A percentile compares a stretch with the other conserved stretches of the same genome.
phyloP scores from a whole-genome alignment of 2,797 vertebrate genomes.

The Lutra lutra region DNA sequence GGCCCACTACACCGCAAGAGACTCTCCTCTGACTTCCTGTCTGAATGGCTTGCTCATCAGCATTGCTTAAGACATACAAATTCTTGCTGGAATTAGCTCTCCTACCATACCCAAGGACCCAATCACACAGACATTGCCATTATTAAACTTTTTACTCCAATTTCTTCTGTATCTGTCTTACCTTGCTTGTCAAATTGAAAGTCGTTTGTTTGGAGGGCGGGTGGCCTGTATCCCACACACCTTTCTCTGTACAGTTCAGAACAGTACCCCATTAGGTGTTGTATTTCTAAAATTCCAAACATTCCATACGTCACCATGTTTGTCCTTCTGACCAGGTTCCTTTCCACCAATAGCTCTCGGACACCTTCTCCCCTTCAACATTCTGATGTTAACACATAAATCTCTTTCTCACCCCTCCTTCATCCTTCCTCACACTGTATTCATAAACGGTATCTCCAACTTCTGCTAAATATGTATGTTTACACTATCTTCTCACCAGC shows the following conservation, averaged over 20 bases:
- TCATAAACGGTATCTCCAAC: not conserved
- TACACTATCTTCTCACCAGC: not conserved
- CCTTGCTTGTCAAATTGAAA: not conserved
- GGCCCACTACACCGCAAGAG: not conserved
- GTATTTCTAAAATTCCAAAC: not conserved
- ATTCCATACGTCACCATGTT: not conserved
- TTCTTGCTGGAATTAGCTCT: not conserved
- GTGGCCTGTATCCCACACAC: not conserved
- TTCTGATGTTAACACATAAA: not conserved
- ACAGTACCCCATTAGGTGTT: not conserved
- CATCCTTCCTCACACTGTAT: not conserved
- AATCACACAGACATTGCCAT: not conserved
- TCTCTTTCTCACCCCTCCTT: not conserved
- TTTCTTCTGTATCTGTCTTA: not conserved
- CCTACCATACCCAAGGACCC: not conserved
- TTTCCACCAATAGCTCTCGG: not conserved
- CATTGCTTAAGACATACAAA: not conserved
- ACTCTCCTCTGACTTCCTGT: not conserved
- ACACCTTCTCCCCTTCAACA: not conserved
- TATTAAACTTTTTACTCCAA: not conserved
- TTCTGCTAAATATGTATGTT: not conserved
- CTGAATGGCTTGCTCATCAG: not conserved
- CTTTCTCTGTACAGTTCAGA: not conserved
- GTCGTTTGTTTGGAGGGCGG: not conserved
- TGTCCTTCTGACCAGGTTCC: not conserved